These are phyloP conservation scores for Crocuta crocuta DNA, from an alignment of 2,113 vertebrate genomes.

Conservation along the genomic window DNA sequence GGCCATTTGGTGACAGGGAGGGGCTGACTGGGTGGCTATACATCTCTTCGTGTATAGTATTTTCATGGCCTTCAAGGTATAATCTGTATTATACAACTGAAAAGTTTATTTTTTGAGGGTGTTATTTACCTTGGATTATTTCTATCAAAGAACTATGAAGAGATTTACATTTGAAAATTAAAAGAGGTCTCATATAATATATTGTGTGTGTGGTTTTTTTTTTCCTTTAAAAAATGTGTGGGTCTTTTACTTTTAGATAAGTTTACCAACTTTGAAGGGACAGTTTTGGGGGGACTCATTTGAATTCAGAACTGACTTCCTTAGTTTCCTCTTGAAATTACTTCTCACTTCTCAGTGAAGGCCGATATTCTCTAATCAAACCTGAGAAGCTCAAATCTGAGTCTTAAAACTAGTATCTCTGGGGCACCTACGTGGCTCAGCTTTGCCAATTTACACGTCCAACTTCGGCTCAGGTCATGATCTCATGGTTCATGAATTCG, in stretches of 20 bases:
- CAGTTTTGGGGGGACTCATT: neutral
- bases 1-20: neutral
- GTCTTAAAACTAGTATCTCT: neutral
- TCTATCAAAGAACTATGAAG: neutral
- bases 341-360: neutral
- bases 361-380: neutral
- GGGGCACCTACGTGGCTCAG: no score
- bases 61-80: neutral
- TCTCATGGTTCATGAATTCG: no score
- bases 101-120: neutral
- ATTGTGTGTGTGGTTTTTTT: neutral
- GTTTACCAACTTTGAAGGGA: neutral
- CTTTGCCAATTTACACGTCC: no score
- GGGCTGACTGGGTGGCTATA: no score
- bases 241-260: neutral
- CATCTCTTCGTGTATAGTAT: neutral
- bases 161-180: constrained; percentile 35
- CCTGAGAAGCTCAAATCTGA: neutral
- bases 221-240: neutral
- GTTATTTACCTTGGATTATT: constrained; percentile 11
- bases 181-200: neutral
- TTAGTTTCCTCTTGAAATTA: neutral
- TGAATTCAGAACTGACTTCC: constrained; percentile 7
- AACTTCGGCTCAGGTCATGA: no score
- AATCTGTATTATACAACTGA: neutral